These are phyloP conservation scores for Caranx melampygus DNA, from an alignment of 2,113 vertebrate species.

Conservation along the genomic window DNA sequence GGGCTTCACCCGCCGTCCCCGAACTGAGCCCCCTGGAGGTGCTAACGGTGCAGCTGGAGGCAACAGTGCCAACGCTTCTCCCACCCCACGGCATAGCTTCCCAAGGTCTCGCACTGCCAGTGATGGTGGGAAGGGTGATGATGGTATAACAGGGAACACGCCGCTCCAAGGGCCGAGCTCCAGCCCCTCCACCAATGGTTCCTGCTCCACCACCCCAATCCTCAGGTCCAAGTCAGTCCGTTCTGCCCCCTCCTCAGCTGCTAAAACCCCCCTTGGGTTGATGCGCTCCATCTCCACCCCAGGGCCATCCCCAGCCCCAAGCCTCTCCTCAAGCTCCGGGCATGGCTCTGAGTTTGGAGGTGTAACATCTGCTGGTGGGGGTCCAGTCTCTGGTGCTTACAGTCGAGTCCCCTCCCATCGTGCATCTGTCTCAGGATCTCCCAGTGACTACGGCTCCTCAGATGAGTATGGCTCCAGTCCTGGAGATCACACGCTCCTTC, in stretches of 20 bases:
- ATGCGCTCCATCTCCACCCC: conserved; percentile 85
- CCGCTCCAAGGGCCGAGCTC: conserved; percentile 60
- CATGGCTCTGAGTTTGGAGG: conserved; percentile 80
- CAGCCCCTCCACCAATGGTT: conserved; percentile 82
- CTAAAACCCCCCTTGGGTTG: conserved; percentile 80
- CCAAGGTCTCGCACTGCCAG: conserved; percentile 82
- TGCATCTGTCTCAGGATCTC: conserved; percentile 82
- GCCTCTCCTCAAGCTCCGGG: conserved; percentile 77
- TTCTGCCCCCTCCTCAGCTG: conserved; percentile 61
- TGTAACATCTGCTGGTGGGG: conserved; percentile 41
- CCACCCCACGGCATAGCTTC: conserved; percentile 76
- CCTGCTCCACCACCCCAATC: conserved; percentile 82
- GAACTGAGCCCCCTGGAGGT: conserved; percentile 81
- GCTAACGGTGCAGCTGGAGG: conserved; percentile 52
- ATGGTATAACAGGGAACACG: conserved; percentile 53
- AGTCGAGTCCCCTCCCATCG: conserved; percentile 69
- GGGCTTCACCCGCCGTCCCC: conserved; percentile 82
- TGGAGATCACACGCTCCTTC: conserved; percentile 75
- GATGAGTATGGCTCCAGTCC: conserved; percentile 88
- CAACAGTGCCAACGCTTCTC: conserved; percentile 76
- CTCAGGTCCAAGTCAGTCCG: conserved; percentile 82
- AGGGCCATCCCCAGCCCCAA: conserved; percentile 70
- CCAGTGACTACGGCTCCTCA: conserved; percentile 86
- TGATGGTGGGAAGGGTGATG: conserved; percentile 79
- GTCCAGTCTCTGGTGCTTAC: conserved; percentile 68